Conservation (phyloP, 2,797 vertebrate species). For the Todus mexicanus region DNA sequence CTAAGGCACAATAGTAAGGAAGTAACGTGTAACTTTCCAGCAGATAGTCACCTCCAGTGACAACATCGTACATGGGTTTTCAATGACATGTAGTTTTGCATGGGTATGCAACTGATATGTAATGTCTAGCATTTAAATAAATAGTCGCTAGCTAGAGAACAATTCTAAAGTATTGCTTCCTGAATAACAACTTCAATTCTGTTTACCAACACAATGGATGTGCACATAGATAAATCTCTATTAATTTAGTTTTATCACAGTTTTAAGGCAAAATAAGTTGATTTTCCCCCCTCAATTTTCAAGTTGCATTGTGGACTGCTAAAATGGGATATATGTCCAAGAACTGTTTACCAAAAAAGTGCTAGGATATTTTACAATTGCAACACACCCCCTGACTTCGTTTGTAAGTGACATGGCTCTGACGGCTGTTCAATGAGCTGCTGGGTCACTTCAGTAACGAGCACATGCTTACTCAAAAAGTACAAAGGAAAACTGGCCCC, state of each 20-base stretch:
- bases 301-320: background rate
- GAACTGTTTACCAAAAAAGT: background rate
- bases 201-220: slow-evolving; percentile 39
- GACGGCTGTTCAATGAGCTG: background rate
- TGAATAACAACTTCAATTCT: slow-evolving; percentile 56
- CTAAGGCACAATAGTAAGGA: slow-evolving; percentile 91
- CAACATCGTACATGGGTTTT: background rate
- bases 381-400: background rate
- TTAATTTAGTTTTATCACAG: background rate
- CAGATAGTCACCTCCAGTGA: slow-evolving; percentile 42
- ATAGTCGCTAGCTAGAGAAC: slow-evolving; percentile 68
- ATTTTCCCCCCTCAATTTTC: background rate
- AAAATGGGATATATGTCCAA: background rate
- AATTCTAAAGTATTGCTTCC: slow-evolving; percentile 73
- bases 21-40: slow-evolving; percentile 66
- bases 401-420: background rate
- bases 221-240: slow-evolving; percentile 20
- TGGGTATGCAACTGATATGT: slow-evolving; percentile 51
- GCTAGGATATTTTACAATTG: background rate
- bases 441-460: background rate
- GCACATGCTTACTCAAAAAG: background rate
- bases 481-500: background rate
- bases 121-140: slow-evolving; percentile 72
- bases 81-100: slow-evolving; percentile 27
- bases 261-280: slow-evolving; percentile 73